Evolutionary conservation across 2,797 vertebrate genomes (phyloP).

Genomic region (Danio aesculapii): DNA sequence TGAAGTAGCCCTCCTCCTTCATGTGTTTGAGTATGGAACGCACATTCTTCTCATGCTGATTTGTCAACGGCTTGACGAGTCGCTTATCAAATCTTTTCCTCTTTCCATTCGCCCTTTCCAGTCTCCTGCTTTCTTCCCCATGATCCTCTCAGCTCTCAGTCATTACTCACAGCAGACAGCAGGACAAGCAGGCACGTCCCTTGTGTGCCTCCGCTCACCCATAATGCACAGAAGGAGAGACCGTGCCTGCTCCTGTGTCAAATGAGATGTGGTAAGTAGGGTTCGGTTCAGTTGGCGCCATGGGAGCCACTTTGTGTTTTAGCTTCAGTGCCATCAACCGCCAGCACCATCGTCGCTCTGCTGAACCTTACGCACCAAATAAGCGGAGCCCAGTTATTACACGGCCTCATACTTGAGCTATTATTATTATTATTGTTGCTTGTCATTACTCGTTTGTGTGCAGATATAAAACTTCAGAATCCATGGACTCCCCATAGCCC

Average conservation of each 20-base stretch:
- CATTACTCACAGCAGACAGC: slow-evolving; percentile 62
- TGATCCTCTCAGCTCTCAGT: slow-evolving; percentile 43
- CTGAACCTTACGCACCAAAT: slow-evolving; percentile 43
- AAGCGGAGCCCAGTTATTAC: background rate
- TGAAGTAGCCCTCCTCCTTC: background rate
- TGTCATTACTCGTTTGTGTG: background rate
- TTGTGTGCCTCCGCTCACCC: slow-evolving; percentile 59
- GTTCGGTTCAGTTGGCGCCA: slow-evolving; percentile 38
- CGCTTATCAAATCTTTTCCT: background rate
- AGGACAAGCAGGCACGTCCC: slow-evolving; percentile 46
- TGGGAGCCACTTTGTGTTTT: slow-evolving; percentile 53
- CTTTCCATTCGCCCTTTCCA: slow-evolving; percentile 9
- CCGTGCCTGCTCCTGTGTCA: slow-evolving; percentile 35
- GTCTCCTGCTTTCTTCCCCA: slow-evolving; percentile 14
- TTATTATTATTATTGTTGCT: background rate
- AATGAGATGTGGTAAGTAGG: slow-evolving; percentile 45
- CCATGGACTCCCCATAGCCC: background rate
- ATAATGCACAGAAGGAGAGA: slow-evolving; percentile 50
- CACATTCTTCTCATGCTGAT: background rate
- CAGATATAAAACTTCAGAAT: slow-evolving; percentile 9
- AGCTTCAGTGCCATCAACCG: slow-evolving; percentile 30
- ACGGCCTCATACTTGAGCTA: background rate
- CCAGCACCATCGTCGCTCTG: slow-evolving; percentile 17
- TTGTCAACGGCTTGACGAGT: background rate
- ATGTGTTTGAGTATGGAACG: background rate